These are phyloP conservation scores for Physeter macrocephalus DNA, from an alignment of 2,113 vertebrate species.

Conservation along the genomic window DNA sequence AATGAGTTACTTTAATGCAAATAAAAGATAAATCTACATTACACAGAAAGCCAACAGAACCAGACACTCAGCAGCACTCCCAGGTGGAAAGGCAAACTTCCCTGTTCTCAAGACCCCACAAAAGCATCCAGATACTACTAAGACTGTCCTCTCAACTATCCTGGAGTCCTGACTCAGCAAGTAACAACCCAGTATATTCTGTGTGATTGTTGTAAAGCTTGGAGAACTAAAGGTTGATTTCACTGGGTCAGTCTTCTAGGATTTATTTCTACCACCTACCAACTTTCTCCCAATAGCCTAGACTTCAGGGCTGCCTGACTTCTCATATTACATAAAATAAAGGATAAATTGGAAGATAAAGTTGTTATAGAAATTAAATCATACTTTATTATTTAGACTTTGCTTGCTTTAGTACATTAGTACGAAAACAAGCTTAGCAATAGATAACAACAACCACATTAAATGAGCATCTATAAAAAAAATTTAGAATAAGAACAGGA, in stretches of 20 bases:
- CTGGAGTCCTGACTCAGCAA: background rate
- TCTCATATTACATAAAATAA: background rate
- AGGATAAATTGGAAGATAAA: background rate
- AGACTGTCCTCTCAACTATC: background rate
- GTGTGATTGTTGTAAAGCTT: background rate
- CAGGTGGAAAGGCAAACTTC: background rate
- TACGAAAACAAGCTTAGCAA: background rate
- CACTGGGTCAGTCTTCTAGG: background rate
- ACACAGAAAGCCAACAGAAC: background rate
- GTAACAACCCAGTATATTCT: no score
- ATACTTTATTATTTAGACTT: background rate
- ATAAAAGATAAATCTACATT: background rate
- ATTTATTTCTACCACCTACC: background rate
- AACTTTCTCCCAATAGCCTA: background rate
- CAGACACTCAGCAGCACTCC: background rate
- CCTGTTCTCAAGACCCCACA: background rate
- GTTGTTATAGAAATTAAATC: background rate
- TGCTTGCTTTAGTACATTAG: background rate
- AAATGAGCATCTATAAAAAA: constrained; percentile 24
- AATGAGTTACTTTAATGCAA: background rate
- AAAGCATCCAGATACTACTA: background rate
- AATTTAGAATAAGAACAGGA: background rate
- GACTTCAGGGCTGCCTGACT: background rate
- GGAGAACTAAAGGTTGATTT: background rate
- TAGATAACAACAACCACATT: background rate